A percentile compares a stretch with the other conserved stretches of the same genome.
These are phyloP conservation scores for Echeneis naucrates DNA, from an alignment of 2,797 vertebrate genomes.

Conservation along the genomic window DNA sequence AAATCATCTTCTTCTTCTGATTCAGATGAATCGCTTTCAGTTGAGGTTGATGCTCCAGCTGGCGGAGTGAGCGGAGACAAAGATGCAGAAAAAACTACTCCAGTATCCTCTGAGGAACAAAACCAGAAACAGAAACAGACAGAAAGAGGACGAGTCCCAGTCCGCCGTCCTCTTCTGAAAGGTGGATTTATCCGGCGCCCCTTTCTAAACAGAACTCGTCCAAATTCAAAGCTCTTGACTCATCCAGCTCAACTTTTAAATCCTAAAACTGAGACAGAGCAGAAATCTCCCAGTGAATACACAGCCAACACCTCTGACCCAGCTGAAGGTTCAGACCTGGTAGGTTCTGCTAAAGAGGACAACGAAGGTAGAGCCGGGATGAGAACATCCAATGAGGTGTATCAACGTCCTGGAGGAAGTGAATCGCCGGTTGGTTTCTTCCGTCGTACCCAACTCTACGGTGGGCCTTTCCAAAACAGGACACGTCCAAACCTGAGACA, in stretches of 20 bases:
- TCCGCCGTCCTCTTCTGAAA: constrained; percentile 17
- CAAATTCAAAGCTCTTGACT: constrained; percentile 5
- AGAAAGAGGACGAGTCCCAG: constrained; percentile 15
- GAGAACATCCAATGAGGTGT: not conserved
- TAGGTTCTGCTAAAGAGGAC: not conserved
- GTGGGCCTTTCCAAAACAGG: constrained; percentile 59
- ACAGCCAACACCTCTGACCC: not conserved
- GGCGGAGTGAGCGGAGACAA: not conserved
- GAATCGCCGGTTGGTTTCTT: not conserved
- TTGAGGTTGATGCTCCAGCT: not conserved
- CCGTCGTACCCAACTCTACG: constrained; percentile 7
- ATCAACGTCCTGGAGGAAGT: constrained; percentile 25
- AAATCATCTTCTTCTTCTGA: constrained; percentile 29
- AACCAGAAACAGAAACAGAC: constrained; percentile 25
- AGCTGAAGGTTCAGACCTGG: constrained; percentile 1
- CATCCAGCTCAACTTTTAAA: constrained; percentile 18
- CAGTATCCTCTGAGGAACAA: constrained; percentile 12
- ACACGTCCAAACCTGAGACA: constrained; percentile 50
- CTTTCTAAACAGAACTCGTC: constrained; percentile 42
- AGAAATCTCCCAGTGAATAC: constrained; percentile 13
- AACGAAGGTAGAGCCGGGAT: not conserved
- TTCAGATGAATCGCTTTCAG: constrained; percentile 31
- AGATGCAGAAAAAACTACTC: not conserved
- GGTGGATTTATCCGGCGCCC: constrained; percentile 1
- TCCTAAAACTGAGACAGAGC: constrained; percentile 7